Evolutionary conservation across 2,797 vertebrate genomes (phyloP).

Genomic region (Hyperoplus immaculatus): DNA sequence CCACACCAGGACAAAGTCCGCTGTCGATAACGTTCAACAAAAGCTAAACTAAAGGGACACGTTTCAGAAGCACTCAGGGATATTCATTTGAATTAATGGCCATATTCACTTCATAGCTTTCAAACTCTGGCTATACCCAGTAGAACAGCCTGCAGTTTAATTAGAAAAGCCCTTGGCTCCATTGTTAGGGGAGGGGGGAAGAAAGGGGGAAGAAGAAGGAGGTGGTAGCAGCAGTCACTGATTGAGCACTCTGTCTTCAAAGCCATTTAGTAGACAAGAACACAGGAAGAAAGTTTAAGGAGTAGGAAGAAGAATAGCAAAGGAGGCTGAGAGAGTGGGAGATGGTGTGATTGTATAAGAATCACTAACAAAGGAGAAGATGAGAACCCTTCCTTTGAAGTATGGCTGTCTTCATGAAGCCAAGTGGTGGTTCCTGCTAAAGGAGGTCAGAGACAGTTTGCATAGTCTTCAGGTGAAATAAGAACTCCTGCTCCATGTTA

Average conservation of each 20-base stretch:
- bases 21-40: slow-evolving; percentile 47
- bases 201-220: slow-evolving; percentile 17
- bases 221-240: slow-evolving; percentile 53
- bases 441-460: slow-evolving; percentile 6
- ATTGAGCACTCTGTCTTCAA: slow-evolving; percentile 73
- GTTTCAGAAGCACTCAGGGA: slow-evolving; percentile 50
- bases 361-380: slow-evolving; percentile 23
- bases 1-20: slow-evolving; percentile 45
- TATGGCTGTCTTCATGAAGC: too few relatives aligned
- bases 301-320: slow-evolving; percentile 31
- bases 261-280: slow-evolving; percentile 64
- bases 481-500: too few relatives aligned
- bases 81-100: slow-evolving; percentile 66
- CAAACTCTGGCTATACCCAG: slow-evolving; percentile 62
- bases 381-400: slow-evolving; percentile 14
- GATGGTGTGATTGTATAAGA: slow-evolving; percentile 44
- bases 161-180: slow-evolving; percentile 66
- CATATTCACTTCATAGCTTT: slow-evolving; percentile 63
- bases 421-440: neutral
- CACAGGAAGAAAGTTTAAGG: slow-evolving; percentile 38
- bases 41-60: slow-evolving; percentile 21
- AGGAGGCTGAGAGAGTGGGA: slow-evolving; percentile 38
- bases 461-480: neutral
- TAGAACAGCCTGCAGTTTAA: slow-evolving; percentile 73
- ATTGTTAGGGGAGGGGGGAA: slow-evolving; percentile 48